A percentile compares a stretch with the other conserved stretches of the same genome.
Evolutionary conservation across 2,797 vertebrate genomes (phyloP).

Genomic region (Pelodytes ibericus): DNA sequence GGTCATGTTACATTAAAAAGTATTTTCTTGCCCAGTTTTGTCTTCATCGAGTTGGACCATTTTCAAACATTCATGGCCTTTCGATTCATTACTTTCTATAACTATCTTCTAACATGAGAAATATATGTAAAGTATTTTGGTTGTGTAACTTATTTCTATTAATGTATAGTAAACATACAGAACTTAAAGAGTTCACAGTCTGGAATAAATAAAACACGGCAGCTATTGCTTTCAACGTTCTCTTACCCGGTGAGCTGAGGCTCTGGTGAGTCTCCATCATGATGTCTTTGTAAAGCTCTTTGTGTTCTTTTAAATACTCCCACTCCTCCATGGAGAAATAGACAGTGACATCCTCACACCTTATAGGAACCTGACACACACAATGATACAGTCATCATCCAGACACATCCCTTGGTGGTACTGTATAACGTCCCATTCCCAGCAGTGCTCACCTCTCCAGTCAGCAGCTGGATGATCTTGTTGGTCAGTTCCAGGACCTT

Average conservation of each 20-base stretch:
- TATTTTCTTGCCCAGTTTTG: too few species aligned
- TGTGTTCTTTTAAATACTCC: slow-evolving; percentile 8
- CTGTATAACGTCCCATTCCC: slow-evolving; percentile 3
- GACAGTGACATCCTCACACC: slow-evolving; percentile 21
- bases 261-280: slow-evolving; percentile 10
- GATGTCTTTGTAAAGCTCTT: background rate
- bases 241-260: background rate
- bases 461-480: background rate
- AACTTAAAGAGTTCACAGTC: background rate
- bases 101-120: too few species aligned
- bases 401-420: background rate
- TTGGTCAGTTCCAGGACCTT: background rate
- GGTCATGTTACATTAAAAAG: too few species aligned
- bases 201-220: background rate
- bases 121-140: too few species aligned
- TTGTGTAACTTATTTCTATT: too few species aligned
- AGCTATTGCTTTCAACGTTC: background rate
- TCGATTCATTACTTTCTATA: too few species aligned
- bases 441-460: background rate
- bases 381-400: background rate
- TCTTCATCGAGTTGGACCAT: too few species aligned
- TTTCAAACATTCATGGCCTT: too few species aligned
- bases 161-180: background rate
- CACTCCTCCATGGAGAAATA: slow-evolving; percentile 30
- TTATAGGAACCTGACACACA: slow-evolving; percentile 22